phyloP scores from a whole-genome alignment of 1,140 invertebrate genomes.

The Papilio machaon region DNA sequence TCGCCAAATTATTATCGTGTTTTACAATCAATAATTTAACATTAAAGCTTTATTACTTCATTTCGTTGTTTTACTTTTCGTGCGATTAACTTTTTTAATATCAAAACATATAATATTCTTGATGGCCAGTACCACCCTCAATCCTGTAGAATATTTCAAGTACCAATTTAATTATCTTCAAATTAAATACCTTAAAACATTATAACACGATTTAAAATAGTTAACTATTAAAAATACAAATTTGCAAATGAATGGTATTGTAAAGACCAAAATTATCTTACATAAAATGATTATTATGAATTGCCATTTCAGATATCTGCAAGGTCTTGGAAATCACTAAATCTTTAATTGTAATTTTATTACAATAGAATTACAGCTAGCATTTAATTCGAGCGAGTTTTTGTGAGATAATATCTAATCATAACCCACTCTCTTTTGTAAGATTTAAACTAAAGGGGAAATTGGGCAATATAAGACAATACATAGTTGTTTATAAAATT shows the following conservation, averaged over 20 bases:
- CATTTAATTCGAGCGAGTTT: constrained; percentile 4
- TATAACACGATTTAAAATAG: too few relatives aligned
- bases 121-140: not conserved
- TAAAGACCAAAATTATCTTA: not conserved
- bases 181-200: too few relatives aligned
- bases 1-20: too few relatives aligned
- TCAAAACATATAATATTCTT: too few relatives aligned
- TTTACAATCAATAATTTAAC: not conserved
- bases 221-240: too few relatives aligned
- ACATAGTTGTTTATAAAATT: not conserved
- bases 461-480: not conserved
- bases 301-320: constrained; percentile 24
- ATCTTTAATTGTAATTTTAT: constrained; percentile 47
- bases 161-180: not conserved
- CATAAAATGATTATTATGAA: not conserved
- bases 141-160: not conserved
- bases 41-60: not conserved
- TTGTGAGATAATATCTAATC: constrained; percentile 48
- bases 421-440: constrained; percentile 60
- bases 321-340: constrained; percentile 41
- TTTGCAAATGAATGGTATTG: too few relatives aligned
- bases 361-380: constrained; percentile 42
- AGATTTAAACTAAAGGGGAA: constrained; percentile 12
- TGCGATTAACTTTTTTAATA: too few relatives aligned
- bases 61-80: not conserved